Conservation (phyloP, 1,140 invertebrate genomes). For the Sycophila sp. region DNA sequence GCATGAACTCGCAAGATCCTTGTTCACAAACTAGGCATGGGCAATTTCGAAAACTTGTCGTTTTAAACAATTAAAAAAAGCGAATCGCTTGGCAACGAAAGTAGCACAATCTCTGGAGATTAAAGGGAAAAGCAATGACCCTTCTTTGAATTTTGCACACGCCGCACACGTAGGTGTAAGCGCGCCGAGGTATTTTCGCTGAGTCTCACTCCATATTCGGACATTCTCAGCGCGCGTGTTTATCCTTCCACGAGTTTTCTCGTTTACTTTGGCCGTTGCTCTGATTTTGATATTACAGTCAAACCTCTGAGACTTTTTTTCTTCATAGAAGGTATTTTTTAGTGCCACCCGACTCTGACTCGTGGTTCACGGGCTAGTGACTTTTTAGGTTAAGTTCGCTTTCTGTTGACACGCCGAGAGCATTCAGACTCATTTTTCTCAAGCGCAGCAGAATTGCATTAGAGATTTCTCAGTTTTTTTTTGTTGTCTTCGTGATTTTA, state of each 20-base stretch:
- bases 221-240: conserved; percentile 1
- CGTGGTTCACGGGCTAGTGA: neutral
- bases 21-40: too few relatives aligned
- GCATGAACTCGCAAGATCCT: too few relatives aligned
- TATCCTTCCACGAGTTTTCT: neutral
- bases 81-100: too few relatives aligned
- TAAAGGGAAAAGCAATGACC: too few relatives aligned
- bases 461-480: neutral
- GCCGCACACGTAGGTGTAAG: neutral
- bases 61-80: too few relatives aligned
- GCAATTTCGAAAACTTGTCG: too few relatives aligned
- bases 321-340: neutral
- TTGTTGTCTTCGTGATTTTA: neutral
- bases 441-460: neutral
- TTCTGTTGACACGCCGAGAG: neutral
- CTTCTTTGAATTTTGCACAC: too few relatives aligned
- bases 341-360: neutral
- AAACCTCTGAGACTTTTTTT: neutral
- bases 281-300: neutral
- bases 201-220: conserved; percentile 31
- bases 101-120: too few relatives aligned
- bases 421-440: neutral
- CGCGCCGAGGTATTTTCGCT: neutral
- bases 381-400: conserved; percentile 31
- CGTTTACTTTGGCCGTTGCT: neutral